phyloP scores from a whole-genome alignment of 2,888 invertebrate species.

The Tinea semifulvella region DNA sequence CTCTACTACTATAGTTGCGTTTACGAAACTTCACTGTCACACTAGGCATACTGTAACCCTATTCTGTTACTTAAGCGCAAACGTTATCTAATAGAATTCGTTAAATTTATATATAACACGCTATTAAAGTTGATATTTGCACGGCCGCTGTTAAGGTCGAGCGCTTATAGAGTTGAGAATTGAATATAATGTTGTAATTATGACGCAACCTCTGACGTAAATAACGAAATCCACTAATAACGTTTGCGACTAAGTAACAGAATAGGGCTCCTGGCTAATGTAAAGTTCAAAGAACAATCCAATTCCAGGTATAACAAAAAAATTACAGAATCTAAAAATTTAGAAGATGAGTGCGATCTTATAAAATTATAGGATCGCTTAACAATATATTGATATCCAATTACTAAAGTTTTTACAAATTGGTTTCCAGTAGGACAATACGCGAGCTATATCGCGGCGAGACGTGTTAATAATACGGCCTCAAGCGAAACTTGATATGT shows the following conservation, averaged over 20 bases:
- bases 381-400: constrained; percentile 7
- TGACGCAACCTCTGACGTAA: no score
- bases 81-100: no score
- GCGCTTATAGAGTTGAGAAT: no score
- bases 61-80: no score
- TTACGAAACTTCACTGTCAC: no score
- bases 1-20: no score
- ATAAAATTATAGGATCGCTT: constrained; percentile 7
- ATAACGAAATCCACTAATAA: not conserved
- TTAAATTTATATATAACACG: no score
- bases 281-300: not conserved
- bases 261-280: not conserved
- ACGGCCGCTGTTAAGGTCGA: no score
- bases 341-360: constrained; percentile 1
- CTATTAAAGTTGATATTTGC: no score
- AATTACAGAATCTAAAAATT: not conserved
- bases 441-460: constrained; percentile 44
- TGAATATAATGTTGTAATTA: no score
- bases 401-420: constrained; percentile 6
- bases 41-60: no score
- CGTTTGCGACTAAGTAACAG: not conserved
- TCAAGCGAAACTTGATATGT: constrained; percentile 16
- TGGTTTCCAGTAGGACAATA: constrained; percentile 23
- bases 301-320: not conserved
- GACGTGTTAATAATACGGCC: constrained; percentile 43